phyloP scores from a whole-genome alignment of 1,140 invertebrate species.

The Dufourea novaeangliae region DNA sequence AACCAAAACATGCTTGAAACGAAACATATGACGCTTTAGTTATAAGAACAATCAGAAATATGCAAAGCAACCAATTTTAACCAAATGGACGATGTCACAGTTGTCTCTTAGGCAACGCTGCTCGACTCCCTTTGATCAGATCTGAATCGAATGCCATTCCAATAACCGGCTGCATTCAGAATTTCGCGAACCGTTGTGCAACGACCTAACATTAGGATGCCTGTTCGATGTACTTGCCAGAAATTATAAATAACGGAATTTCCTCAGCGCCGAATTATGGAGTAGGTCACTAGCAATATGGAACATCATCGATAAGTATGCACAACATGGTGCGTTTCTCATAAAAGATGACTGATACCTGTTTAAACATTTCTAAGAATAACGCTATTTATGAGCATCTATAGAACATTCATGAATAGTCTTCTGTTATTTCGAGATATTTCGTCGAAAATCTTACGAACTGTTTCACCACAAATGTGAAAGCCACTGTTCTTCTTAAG shows the following conservation, averaged over 20 bases:
- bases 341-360: neutral
- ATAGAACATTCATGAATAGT: neutral
- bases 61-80: neutral
- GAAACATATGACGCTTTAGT: too few species aligned
- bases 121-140: neutral
- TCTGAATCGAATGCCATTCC: slow-evolving; percentile 6
- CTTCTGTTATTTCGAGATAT: too few species aligned
- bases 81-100: neutral
- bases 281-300: slow-evolving; percentile 71
- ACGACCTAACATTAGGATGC: slow-evolving; percentile 75
- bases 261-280: slow-evolving; percentile 65
- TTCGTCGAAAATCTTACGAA: too few species aligned
- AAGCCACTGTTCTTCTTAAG: too few species aligned
- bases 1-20: neutral
- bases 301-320: slow-evolving; percentile 63
- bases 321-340: neutral
- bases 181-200: slow-evolving; percentile 72
- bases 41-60: too few species aligned
- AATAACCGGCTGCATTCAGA: slow-evolving; percentile 35
- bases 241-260: slow-evolving; percentile 81
- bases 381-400: neutral
- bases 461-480: too few species aligned
- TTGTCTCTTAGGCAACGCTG: neutral
- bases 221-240: slow-evolving; percentile 74
- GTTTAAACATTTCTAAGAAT: neutral